These are phyloP conservation scores for Microcebus murinus DNA, from an alignment of 2,113 vertebrate genomes.

Conservation along the genomic window DNA sequence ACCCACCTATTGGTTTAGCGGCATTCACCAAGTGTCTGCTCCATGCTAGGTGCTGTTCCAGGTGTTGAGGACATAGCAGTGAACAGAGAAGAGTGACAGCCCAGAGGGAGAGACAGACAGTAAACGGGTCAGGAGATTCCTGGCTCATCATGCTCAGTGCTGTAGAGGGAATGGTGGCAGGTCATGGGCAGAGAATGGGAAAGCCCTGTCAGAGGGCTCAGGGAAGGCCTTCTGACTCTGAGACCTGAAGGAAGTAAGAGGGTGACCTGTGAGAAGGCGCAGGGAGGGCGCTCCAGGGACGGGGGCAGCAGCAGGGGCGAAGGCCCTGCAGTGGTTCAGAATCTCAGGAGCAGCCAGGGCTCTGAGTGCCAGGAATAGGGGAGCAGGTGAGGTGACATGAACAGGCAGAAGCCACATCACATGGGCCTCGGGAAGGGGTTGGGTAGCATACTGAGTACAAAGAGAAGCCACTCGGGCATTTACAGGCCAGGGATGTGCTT, in stretches of 20 bases:
- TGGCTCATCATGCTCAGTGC: neutral
- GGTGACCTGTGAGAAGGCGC: neutral
- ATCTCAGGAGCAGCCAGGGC: neutral
- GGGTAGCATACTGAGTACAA: neutral
- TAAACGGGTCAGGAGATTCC: neutral
- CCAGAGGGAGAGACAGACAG: neutral
- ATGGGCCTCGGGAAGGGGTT: neutral
- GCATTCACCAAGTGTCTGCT: neutral
- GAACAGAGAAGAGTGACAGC: neutral
- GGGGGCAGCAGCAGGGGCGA: neutral
- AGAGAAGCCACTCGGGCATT: neutral
- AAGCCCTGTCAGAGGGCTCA: neutral
- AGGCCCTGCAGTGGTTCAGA: neutral
- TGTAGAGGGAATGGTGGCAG: neutral
- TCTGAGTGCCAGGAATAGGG: neutral
- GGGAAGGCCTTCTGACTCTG: neutral
- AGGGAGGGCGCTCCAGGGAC: neutral
- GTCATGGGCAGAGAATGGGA: neutral
- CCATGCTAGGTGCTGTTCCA: neutral
- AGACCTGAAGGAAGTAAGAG: neutral
- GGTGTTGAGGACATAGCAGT: neutral
- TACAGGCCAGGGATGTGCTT: neutral
- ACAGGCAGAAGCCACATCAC: neutral
- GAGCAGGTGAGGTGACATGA: neutral
- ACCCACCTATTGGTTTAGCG: neutral